Evolutionary conservation across 2,888 invertebrate species (phyloP).

Genomic region (Ypsolopha sequella): DNA sequence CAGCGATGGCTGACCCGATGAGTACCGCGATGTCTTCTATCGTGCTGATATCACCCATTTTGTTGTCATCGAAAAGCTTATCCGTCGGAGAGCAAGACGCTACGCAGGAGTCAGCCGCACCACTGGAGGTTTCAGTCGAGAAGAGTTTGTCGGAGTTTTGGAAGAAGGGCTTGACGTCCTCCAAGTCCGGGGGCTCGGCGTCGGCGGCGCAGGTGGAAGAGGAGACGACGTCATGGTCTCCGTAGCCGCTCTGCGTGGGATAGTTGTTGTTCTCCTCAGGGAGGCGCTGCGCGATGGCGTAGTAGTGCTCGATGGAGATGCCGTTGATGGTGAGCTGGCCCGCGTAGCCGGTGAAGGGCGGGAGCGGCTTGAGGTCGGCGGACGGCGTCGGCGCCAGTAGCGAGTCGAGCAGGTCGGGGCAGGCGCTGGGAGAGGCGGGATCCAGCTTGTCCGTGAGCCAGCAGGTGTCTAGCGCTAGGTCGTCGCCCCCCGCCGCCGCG

Average conservation of each 20-base stretch:
- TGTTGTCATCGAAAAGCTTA: constrained; percentile 61
- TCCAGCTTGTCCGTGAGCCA: constrained; percentile 76
- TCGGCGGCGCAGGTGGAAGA: constrained; percentile 80
- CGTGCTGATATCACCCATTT: constrained; percentile 79
- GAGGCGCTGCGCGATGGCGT: constrained; percentile 83
- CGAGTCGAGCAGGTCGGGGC: constrained; percentile 79
- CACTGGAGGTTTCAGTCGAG: constrained; percentile 64
- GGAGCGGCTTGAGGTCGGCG: constrained; percentile 85
- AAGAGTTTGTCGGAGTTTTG: constrained; percentile 66
- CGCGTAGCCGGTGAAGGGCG: constrained; percentile 89
- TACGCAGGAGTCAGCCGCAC: constrained; percentile 72
- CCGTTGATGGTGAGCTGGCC: constrained; percentile 90
- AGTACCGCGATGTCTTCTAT: constrained; percentile 89
- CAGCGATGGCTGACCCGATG: constrained; percentile 90
- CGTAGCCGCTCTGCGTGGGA: constrained; percentile 72
- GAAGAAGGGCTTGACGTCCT: constrained; percentile 73
- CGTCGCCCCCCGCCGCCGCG: constrained; percentile 71
- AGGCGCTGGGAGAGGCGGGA: constrained; percentile 47
- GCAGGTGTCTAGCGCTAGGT: constrained; percentile 78
- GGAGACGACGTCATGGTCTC: constrained; percentile 80
- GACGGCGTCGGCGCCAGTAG: constrained; percentile 75
- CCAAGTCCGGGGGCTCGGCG: constrained; percentile 71
- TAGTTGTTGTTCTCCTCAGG: constrained; percentile 82
- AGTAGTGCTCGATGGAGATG: constrained; percentile 89
- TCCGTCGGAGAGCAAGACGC: constrained; percentile 63